Evolutionary conservation across 2,888 invertebrate species (phyloP).

Genomic region (Macaria notata): DNA sequence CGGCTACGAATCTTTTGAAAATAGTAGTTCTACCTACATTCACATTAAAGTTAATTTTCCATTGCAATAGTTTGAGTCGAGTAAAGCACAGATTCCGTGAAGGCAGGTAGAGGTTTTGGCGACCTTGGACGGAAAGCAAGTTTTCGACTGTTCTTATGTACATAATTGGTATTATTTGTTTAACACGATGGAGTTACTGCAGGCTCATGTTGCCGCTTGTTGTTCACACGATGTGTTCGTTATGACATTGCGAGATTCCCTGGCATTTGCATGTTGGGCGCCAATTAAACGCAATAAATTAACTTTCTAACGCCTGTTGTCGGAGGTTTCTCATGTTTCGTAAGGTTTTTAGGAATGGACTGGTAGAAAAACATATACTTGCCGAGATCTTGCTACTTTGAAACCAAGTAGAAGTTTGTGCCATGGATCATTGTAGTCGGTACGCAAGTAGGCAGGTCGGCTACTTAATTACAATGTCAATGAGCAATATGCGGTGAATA

Average conservation of each 20-base stretch:
- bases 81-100: slow-evolving; percentile 43
- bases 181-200: slow-evolving; percentile 34
- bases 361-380: too few species aligned
- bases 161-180: slow-evolving; percentile 44
- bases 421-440: too few species aligned
- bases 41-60: slow-evolving; percentile 41
- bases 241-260: slow-evolving; percentile 10
- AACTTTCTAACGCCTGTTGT: slow-evolving; percentile 20
- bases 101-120: slow-evolving; percentile 49
- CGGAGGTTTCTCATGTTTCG: slow-evolving; percentile 8
- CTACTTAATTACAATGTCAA: slow-evolving; percentile 14
- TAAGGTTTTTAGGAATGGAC: not conserved
- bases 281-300: slow-evolving; percentile 22
- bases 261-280: slow-evolving; percentile 22
- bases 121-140: slow-evolving; percentile 51
- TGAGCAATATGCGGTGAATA: slow-evolving; percentile 11
- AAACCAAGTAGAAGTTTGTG: too few species aligned
- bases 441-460: not conserved
- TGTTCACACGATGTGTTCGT: slow-evolving; percentile 5
- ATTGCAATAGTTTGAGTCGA: slow-evolving; percentile 25
- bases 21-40: slow-evolving; percentile 30
- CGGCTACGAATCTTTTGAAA: slow-evolving; percentile 23
- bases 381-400: too few species aligned
- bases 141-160: slow-evolving; percentile 34
- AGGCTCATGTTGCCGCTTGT: slow-evolving; percentile 6